Evolutionary conservation across 1,140 invertebrate genomes (phyloP), one percentile per base, ranked within the genome.

Genomic region (Drosophila parvula): DNA sequence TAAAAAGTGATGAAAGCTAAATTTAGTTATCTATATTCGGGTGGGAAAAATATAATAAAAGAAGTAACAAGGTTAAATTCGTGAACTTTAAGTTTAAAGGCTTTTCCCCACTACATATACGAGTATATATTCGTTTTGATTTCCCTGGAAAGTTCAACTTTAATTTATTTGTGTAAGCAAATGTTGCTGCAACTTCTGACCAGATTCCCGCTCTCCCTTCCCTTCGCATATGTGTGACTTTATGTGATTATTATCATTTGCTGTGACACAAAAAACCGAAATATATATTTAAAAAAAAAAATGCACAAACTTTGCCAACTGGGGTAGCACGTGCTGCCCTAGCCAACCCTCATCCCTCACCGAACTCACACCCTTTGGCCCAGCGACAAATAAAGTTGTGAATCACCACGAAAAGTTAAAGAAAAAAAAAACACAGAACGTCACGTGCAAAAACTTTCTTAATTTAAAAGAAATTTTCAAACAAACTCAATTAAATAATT

Each of bases 401-500:
- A 71, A 57, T 76, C 53, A 60, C 58, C 57, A 68, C 60, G 34
- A 73, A 30, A 36, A 36, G 41, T 28, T 55, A 55, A 55, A 43
- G 28, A 16, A 58, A 27, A 53, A 56, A 43, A 56, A 14, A 11
- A 16, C 32, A 48, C 69, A 83, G 7, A 43, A 79, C 69, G 78
- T 89, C 84, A 89, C 84, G 84, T 89, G 78, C 84, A 70, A 78
- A 88, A 89, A 84, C 67, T 89, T 89, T 84, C 78, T 84, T 89
- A 89, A 89, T 89, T 89, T 89, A 89, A 89, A 89, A 84, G 78
- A 89, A 89, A 84, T 89, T 89, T 84, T 89, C 78, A 75, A 89
- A 89, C 84, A 89, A 89, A 89, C 84, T 90, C 81, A 89, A 89
- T 89, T 89, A 89, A 89, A 89, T 89, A 89, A 84, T 89, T 84